A percentile compares a stretch with the other conserved stretches of the same genome.
These are phyloP conservation scores for Mesoclemmys tuberculata DNA, from an alignment of 2,113 vertebrate genomes.

Conservation along the genomic window DNA sequence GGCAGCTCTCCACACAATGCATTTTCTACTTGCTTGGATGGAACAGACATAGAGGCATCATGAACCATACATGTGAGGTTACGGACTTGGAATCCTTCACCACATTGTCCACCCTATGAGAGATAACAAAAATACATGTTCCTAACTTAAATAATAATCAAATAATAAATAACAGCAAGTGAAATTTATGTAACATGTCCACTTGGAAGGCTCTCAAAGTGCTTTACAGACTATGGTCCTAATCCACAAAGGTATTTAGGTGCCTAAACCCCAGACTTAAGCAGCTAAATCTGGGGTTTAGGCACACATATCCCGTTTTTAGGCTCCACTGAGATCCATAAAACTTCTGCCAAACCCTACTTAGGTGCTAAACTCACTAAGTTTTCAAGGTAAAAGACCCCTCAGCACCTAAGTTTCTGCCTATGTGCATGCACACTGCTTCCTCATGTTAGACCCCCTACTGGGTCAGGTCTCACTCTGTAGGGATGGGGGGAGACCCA, in stretches of 20 bases:
- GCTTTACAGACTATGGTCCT: not conserved
- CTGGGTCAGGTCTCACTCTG: too few species aligned
- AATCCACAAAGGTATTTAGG: not conserved
- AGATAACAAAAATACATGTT: conserved; percentile 31
- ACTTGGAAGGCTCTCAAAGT: not conserved
- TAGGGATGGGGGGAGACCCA: too few species aligned
- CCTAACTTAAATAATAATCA: not conserved
- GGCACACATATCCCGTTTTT: not conserved
- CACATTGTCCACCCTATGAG: conserved; percentile 90
- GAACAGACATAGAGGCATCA: conserved; percentile 75
- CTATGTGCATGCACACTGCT: too few species aligned
- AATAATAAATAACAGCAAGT: not conserved
- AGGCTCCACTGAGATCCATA: not conserved
- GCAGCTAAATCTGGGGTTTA: not conserved
- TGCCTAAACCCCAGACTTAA: not conserved
- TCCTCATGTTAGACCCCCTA: too few species aligned
- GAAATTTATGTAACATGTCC: not conserved
- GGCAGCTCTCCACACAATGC: conserved; percentile 83
- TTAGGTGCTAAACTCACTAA: not conserved
- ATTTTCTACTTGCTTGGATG: conserved; percentile 71
- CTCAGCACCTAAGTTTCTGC: too few species aligned
- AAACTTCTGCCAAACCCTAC: not conserved
- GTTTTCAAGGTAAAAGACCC: too few species aligned
- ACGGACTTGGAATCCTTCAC: conserved; percentile 88
- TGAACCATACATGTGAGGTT: conserved; percentile 88